Base-by-base conservation (phyloP, 2,797 vertebrate genomes). In the Steatocranus sp. region DNA sequence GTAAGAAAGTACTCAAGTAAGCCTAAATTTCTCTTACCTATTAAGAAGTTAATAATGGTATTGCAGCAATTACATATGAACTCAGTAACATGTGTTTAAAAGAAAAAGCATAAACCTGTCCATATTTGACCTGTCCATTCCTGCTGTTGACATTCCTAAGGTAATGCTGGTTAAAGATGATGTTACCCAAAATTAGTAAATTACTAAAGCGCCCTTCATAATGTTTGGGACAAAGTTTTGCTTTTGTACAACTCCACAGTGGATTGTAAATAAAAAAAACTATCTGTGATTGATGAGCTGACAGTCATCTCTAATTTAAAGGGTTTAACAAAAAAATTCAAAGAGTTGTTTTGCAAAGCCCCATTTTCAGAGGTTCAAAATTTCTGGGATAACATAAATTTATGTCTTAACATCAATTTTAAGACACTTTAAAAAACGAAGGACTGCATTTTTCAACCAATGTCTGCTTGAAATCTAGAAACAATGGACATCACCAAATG, bases 21-120 rank as follows among this genome's bases (percentile, higher is more conserved):
- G 79, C 86, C 82, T 89, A 82, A 30, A 83, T 89, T 87, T 84
- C 79, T 87, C 78, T 74, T 80, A 84, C 73, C 86, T 14, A 79
- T 70, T 84, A 74, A 85, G 34, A 77, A 85, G 78, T 91, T 86
- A 86, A 74, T 82, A 84, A 53, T 78, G 76, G 84, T 87, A 88
- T 87, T 93, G 84, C 81, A 88, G 87, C 87, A 87, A 89, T 91
- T 70, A 85, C 89, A 81, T 82, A 79, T 85, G 87, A 88, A 86
- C 90, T 89, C 90, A 89, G 87, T 90, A 88, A 92, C 53, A 81
- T 75, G 70, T 70, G 86, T 78, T 70, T 89, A 68, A 82, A 78
- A 84, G 20, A 30, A 82, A 82, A 82, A 80, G 83, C 77, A 51
- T 36, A 73, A 82, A 36, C 34, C 56, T 53, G 75, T 81, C 76